Percentiles rank a stretch among this genome's conserved stretches.
Evolutionary conservation across 2,797 vertebrate genomes (phyloP).

Genomic region (Borostomias antarcticus): DNA sequence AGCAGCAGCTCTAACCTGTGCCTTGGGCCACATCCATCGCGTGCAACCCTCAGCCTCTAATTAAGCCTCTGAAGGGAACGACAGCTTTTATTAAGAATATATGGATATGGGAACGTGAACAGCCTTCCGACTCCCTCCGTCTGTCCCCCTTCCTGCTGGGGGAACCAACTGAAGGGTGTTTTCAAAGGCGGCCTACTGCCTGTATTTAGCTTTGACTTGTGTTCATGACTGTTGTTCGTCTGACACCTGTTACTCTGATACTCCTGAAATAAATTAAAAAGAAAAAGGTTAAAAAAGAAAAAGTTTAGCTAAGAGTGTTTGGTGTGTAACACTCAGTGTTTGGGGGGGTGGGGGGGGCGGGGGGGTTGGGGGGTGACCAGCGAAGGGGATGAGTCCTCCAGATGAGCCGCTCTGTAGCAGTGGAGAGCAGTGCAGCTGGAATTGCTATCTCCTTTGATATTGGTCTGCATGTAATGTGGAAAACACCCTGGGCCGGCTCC

Average conservation of each 20-base stretch:
- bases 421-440: constrained; percentile 73
- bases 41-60: constrained; percentile 72
- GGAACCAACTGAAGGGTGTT: constrained; percentile 23
- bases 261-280: too few species aligned
- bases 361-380: constrained; percentile 1
- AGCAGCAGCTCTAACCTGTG: constrained; percentile 54
- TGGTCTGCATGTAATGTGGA: constrained; percentile 73
- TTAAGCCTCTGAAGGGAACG: constrained; percentile 69
- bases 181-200: constrained; percentile 10
- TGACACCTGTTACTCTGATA: neutral
- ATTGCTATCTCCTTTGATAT: constrained; percentile 81
- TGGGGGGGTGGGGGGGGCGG: neutral
- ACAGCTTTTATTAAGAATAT: constrained; percentile 66
- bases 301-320: too few species aligned
- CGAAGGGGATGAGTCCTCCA: constrained; percentile 69
- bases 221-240: neutral
- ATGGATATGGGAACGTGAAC: constrained; percentile 30
- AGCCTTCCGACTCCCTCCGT: constrained; percentile 12
- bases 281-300: too few species aligned
- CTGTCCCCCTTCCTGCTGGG: constrained; percentile 25
- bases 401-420: constrained; percentile 70
- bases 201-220: neutral
- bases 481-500: constrained; percentile 70
- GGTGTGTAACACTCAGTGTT: neutral
- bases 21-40: constrained; percentile 67